Evolutionary conservation across 2,888 invertebrate genomes (phyloP).

Genomic region (Melanchra persicariae): DNA sequence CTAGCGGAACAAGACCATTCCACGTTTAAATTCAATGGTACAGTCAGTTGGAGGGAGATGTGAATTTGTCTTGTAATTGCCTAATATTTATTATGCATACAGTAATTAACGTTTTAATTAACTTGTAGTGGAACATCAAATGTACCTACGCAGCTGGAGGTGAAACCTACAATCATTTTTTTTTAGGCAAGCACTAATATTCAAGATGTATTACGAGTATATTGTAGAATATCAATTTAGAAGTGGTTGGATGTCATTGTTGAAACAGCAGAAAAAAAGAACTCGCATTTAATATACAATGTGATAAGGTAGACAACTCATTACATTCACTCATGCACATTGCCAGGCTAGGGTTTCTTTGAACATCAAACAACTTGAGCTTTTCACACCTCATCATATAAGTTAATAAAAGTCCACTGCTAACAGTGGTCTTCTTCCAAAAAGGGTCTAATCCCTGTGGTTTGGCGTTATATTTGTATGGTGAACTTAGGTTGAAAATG

Average conservation of each 20-base stretch:
- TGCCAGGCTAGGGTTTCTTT: neutral
- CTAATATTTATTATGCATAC: constrained; percentile 67
- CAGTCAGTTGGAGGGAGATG: constrained; percentile 44
- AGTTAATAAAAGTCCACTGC: neutral
- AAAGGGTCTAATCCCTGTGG: neutral
- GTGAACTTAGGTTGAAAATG: too few species aligned
- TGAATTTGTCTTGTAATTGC: constrained; percentile 67
- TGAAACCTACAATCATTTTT: neutral
- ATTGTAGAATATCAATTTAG: constrained; percentile 17
- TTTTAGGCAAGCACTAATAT: constrained; percentile 1
- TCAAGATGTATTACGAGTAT: too few species aligned
- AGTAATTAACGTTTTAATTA: constrained; percentile 67
- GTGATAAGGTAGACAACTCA: neutral
- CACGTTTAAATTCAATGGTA: constrained; percentile 58
- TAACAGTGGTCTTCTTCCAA: neutral
- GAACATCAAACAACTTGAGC: neutral
- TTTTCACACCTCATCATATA: too few species aligned
- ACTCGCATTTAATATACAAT: too few species aligned
- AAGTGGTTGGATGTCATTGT: neutral
- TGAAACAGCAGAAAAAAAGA: neutral
- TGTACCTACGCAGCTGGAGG: constrained; percentile 56
- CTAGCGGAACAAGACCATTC: constrained; percentile 55
- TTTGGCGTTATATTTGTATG: too few species aligned
- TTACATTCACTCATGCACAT: neutral
- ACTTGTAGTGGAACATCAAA: constrained; percentile 44